Conservation (phyloP, 2,888 invertebrate genomes). For the Heliconius charithonia region DNA sequence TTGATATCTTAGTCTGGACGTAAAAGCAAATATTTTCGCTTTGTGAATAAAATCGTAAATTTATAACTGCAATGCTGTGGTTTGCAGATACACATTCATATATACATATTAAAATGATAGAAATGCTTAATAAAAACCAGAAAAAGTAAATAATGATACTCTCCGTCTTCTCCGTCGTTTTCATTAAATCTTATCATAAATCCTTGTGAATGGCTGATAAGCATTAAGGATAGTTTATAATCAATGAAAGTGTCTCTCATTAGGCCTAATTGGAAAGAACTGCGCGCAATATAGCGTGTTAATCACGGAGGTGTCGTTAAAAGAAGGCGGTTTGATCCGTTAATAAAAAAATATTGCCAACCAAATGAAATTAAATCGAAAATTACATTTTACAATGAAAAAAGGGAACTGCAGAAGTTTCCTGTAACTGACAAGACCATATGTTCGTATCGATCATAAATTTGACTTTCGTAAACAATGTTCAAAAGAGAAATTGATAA, state of each 20-base stretch:
- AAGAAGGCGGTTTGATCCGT: background rate
- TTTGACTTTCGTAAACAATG: slow-evolving; percentile 12
- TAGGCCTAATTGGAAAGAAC: slow-evolving; percentile 40
- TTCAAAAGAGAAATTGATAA: slow-evolving; percentile 33
- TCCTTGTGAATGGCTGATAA: background rate
- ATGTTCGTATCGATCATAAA: slow-evolving; percentile 22
- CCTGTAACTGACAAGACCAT: background rate
- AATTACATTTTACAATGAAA: background rate
- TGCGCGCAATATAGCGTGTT: slow-evolving; percentile 32
- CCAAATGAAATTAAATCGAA: background rate
- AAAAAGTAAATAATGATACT: background rate
- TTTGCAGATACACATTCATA: background rate
- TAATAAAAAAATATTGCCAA: background rate
- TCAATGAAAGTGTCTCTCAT: slow-evolving; percentile 36
- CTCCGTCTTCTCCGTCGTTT: background rate
- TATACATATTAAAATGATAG: background rate
- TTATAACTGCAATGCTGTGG: background rate
- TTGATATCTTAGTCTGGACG: background rate
- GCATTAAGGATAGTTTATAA: slow-evolving; percentile 28
- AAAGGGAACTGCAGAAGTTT: background rate
- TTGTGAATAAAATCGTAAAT: background rate
- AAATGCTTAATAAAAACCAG: background rate
- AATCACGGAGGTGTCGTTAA: slow-evolving; percentile 27
- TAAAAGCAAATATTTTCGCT: background rate
- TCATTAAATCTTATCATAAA: background rate